phyloP scores from a whole-genome alignment of 1,140 invertebrate species.

The Oreohelix idahoensis region DNA sequence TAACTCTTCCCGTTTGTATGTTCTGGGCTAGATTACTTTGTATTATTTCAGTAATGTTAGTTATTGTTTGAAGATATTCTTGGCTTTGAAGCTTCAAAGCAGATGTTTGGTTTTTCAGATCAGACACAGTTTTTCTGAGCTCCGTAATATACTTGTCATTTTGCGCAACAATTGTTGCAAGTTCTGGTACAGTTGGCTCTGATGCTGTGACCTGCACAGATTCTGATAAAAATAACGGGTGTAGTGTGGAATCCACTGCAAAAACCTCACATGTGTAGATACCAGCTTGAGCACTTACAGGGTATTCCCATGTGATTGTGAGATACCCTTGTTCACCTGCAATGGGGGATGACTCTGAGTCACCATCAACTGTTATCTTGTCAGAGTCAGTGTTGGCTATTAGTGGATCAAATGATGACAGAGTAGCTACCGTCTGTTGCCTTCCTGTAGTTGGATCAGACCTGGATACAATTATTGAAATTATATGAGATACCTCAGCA shows the following conservation, averaged over 20 bases:
- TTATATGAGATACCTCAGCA: background rate
- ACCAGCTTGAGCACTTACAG: background rate
- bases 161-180: background rate
- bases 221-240: background rate
- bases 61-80: background rate
- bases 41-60: background rate
- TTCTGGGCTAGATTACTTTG: background rate
- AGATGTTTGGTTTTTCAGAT: background rate
- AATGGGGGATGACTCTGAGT: background rate
- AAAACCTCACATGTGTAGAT: slow-evolving; percentile 7
- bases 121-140: background rate
- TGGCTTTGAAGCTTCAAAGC: background rate
- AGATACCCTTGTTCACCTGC: slow-evolving; percentile 15
- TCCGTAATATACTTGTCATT: background rate
- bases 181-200: background rate
- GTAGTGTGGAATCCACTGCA: background rate
- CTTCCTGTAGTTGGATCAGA: background rate
- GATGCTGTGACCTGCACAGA: background rate
- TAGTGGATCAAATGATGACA: background rate
- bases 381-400: background rate
- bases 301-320: background rate
- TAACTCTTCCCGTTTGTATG: background rate
- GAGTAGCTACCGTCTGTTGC: background rate
- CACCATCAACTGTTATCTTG: background rate
- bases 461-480: background rate